Evolutionary conservation across 2,113 vertebrate genomes (phyloP).

Genomic region (chimpanzee (Pan troglodytes)): NHGRI_mPanTro3-v2.1_pri NC_072408.2:128343001-128343500

Average conservation of each 20-base stretch:
- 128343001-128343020: conserved; percentile 84
- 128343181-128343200: conserved; percentile 87
- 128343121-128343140: conserved; percentile 93
- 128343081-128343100: conserved; percentile 67
- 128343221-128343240: neutral
- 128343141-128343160: conserved; percentile 92
- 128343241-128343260: neutral
- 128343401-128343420: neutral
- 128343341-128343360: neutral
- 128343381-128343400: neutral
- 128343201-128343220: neutral
- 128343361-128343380: neutral
- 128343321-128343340: neutral
- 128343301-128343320: neutral
- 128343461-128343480: too few relatives aligned
- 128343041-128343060: conserved; percentile 81
- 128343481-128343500: too few relatives aligned
- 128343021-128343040: conserved; percentile 85
- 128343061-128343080: conserved; percentile 74
- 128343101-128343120: conserved; percentile 87
- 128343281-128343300: neutral
- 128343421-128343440: neutral
- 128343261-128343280: fast-evolving
- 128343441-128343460: too few relatives aligned
- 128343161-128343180: conserved; percentile 92